These are phyloP conservation scores for Malthinus seriepunctatus DNA, from an alignment of 2,888 invertebrate genomes.

Conservation along the genomic window DNA sequence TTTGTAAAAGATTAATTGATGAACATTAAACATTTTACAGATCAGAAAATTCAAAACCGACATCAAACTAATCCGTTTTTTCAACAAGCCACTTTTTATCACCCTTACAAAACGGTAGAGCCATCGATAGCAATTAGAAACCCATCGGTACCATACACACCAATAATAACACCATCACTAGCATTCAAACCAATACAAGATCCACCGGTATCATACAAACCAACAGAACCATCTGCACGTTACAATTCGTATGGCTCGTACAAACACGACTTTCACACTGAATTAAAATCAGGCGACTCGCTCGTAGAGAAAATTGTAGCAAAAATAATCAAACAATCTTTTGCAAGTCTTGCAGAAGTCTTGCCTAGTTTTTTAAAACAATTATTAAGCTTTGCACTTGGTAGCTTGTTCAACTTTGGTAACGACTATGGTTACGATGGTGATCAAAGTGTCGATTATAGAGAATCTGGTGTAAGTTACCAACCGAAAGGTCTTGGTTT, in stretches of 20 bases:
- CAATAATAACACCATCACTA: no score
- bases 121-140: no score
- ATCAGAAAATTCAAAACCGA: conserved; percentile 10
- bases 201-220: no score
- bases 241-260: background rate
- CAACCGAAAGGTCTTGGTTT: conserved; percentile 40
- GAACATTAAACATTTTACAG: conserved; percentile 21
- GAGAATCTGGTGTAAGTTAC: conserved; percentile 2
- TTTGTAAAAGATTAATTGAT: conserved; percentile 12
- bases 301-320: conserved; percentile 46
- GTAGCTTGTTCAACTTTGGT: conserved; percentile 9
- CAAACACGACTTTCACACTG: background rate
- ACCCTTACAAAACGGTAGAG: no score
- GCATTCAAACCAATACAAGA: no score
- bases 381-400: conserved; percentile 39
- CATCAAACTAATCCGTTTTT: no score
- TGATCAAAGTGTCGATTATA: background rate
- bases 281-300: conserved; percentile 31
- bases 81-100: no score
- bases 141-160: no score
- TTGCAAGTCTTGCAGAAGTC: background rate
- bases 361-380: conserved; percentile 33
- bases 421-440: conserved; percentile 12
- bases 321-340: conserved; percentile 41
- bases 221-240: no score